phyloP scores from a whole-genome alignment of 2,888 invertebrate species.

The Drosophila mimica region DNA sequence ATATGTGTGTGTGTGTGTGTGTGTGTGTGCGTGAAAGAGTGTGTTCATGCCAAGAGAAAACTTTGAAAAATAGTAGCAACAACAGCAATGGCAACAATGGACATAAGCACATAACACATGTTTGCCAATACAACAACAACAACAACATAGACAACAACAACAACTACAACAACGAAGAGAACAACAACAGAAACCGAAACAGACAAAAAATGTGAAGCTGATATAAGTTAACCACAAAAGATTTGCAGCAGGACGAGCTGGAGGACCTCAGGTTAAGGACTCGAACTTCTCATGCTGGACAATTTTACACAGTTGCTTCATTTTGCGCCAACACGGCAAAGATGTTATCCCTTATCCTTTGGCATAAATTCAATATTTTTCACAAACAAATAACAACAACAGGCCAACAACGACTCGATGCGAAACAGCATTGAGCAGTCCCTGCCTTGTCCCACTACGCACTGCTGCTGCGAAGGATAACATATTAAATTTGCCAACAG shows the following conservation, averaged over 20 bases:
- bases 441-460: slow-evolving; percentile 31
- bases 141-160: background rate
- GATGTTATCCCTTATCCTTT: slow-evolving; percentile 66
- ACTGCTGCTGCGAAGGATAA: slow-evolving; percentile 66
- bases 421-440: slow-evolving; percentile 6
- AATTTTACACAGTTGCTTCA: slow-evolving; percentile 70
- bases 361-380: slow-evolving; percentile 75
- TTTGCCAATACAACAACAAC: slow-evolving; percentile 36
- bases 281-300: slow-evolving; percentile 35
- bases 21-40: slow-evolving; percentile 2
- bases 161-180: background rate
- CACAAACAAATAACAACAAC: slow-evolving; percentile 65
- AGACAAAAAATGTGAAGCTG: slow-evolving; percentile 58
- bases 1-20: background rate
- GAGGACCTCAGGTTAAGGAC: slow-evolving; percentile 35
- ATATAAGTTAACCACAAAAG: slow-evolving; percentile 71
- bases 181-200: slow-evolving; percentile 10
- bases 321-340: slow-evolving; percentile 74
- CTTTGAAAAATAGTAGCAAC: slow-evolving; percentile 18
- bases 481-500: slow-evolving; percentile 76
- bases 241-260: slow-evolving; percentile 28
- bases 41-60: slow-evolving; percentile 8
- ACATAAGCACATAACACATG: slow-evolving; percentile 61
- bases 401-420: background rate
- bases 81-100: slow-evolving; percentile 16